Conservation (phyloP, 2,888 invertebrate species). For the Candidula unifasciata region DNA sequence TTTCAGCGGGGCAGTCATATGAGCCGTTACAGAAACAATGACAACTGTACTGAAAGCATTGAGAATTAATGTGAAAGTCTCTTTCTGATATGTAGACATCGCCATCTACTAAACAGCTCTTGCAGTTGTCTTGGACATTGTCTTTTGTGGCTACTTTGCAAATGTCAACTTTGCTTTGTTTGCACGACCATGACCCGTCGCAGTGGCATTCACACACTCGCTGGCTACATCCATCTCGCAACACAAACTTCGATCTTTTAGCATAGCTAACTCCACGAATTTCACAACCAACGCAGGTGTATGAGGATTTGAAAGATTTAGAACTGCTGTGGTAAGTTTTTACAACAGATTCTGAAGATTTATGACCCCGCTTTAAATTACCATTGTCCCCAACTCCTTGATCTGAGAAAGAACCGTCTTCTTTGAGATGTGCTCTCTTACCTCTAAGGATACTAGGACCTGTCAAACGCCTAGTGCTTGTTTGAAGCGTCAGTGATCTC, state of each 20-base stretch:
- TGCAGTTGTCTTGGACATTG: not conserved
- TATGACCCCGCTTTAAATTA: not conserved
- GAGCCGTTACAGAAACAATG: constrained; percentile 64
- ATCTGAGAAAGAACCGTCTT: constrained; percentile 1
- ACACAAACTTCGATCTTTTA: constrained; percentile 58
- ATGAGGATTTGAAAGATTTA: not conserved
- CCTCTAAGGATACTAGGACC: too few relatives aligned
- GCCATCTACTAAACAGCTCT: constrained; percentile 44
- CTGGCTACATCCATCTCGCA: constrained; percentile 63
- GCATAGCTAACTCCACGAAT: constrained; percentile 54
- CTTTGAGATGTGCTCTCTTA: not conserved
- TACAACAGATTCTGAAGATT: not conserved
- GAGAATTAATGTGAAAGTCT: constrained; percentile 59
- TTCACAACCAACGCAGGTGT: constrained; percentile 49
- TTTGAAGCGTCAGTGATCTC: too few relatives aligned
- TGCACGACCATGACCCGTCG: constrained; percentile 62
- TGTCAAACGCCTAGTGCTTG: too few relatives aligned
- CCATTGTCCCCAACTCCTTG: not conserved
- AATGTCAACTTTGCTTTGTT: constrained; percentile 62
- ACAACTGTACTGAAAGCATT: constrained; percentile 61
- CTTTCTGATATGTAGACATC: constrained; percentile 53
- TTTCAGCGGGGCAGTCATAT: constrained; percentile 59
- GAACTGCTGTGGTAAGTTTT: not conserved
- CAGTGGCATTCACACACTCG: constrained; percentile 64
- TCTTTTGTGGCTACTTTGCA: constrained; percentile 66